Conservation (phyloP, 2,113 vertebrate species). For the Egretta garzetta region DNA sequence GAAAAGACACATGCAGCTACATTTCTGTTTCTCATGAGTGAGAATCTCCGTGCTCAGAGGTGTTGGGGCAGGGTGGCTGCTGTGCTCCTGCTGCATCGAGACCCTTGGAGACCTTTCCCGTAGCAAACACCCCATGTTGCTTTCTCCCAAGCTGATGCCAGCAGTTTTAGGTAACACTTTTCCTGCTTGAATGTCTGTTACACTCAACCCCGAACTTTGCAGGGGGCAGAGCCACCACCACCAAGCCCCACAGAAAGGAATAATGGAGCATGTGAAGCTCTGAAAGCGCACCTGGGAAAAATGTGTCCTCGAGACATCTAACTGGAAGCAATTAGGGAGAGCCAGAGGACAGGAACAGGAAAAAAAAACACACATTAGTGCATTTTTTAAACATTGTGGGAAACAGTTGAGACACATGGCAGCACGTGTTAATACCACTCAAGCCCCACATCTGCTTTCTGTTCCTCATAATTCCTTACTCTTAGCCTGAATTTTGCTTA, state of each 20-base stretch:
- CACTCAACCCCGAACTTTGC: neutral
- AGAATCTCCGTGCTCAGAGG: neutral
- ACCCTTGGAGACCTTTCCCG: neutral
- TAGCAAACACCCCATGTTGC: neutral
- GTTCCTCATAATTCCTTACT: neutral
- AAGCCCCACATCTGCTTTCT: neutral
- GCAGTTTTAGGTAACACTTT: neutral
- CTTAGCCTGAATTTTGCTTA: neutral
- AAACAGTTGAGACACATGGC: accelerated
- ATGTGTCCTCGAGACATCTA: neutral
- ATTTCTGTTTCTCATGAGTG: neutral
- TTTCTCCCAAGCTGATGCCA: neutral
- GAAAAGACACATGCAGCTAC: neutral
- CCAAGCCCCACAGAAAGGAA: neutral
- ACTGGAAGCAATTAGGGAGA: neutral
- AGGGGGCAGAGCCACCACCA: neutral
- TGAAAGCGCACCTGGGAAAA: neutral
- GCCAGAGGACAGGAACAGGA: neutral
- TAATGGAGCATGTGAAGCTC: neutral
- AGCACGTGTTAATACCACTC: neutral
- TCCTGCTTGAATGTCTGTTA: neutral
- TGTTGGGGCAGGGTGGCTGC: accelerated
- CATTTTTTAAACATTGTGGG: neutral
- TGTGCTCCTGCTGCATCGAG: accelerated
- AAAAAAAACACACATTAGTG: neutral